Base-by-base conservation (phyloP, 2,113 vertebrate genomes). In the Chaenogobius annularis region DNA sequence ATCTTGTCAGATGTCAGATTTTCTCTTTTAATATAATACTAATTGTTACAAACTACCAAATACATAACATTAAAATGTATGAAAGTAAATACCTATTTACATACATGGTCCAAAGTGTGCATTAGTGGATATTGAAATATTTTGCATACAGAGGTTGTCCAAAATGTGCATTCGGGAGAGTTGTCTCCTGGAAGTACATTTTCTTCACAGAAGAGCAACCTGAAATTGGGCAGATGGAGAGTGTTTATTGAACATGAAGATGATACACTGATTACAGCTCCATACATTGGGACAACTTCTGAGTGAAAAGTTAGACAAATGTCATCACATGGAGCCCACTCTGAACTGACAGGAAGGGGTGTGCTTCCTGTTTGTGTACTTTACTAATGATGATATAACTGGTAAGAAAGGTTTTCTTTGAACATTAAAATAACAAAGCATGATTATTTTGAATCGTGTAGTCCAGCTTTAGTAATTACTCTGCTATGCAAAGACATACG, bases 221-320 rank as follows among this genome's bases (percentile, higher is more conserved):
- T 79, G 75, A 85, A 82, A 68, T 70, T 67, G 70, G 62, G 10
- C 87, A 89, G 85, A 84, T 89, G 87, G 79, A 74, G 63, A 58
- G 56, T 78, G 85, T 85, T 89, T 85, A 85, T 69, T 35, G 79
- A 79, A 73, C 46, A 20, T 78, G 55, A 9, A 82, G 75, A 85
- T 78, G 83, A 79, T 73, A 79, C 70, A 69, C 73, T 82, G 73
- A 81, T 85, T 84, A 26, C 43, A 67, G 46, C 50, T 17, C 66
- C 13, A n/a, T 47, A 47, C 31, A 72, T 84, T 43, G 9, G 20
- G 35, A 14, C 70, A 26, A 69, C 73, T 68, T 69, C 22, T 14
- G 58, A 26, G 55, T 7, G n/a, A 79, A 79, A 69, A 61, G 14
- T 40, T 56, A 44, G 35, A 69, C 61, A 68, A 69, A 78, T 68